These are phyloP conservation scores for Schizopygopsis malacanthus DNA, from an alignment of 2,797 vertebrate species.

Conservation along the genomic window DNA sequence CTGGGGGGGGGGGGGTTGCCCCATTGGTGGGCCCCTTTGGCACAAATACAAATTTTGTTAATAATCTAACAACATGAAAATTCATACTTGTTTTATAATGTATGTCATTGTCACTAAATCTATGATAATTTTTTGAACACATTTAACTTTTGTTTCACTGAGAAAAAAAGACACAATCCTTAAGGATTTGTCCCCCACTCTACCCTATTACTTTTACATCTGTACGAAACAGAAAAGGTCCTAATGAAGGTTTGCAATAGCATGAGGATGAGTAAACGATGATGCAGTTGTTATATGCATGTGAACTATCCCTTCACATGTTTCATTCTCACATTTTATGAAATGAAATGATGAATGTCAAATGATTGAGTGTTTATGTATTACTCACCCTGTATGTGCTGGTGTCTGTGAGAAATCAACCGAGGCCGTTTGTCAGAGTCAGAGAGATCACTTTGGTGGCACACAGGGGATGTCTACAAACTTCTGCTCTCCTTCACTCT, in stretches of 20 bases:
- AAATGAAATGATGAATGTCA: background rate
- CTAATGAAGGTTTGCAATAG: background rate
- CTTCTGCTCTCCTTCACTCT: conserved; percentile 10
- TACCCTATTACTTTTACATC: background rate
- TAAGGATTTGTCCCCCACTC: too few relatives aligned
- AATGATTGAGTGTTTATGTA: background rate
- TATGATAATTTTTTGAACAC: too few relatives aligned
- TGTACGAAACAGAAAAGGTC: background rate
- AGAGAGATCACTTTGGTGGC: background rate
- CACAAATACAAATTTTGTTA: too few relatives aligned
- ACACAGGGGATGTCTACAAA: background rate
- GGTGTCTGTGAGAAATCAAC: background rate
- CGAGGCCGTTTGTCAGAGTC: background rate
- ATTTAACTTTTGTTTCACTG: too few relatives aligned
- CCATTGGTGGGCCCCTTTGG: too few relatives aligned
- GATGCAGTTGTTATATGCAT: background rate
- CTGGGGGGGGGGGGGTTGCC: too few relatives aligned
- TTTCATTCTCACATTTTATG: background rate
- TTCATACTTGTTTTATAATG: too few relatives aligned
- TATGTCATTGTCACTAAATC: too few relatives aligned
- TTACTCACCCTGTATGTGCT: conserved; percentile 19
- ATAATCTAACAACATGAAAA: too few relatives aligned
- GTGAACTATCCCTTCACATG: background rate
- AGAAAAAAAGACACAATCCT: too few relatives aligned
- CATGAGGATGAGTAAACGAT: background rate